Evolutionary conservation across 2,888 invertebrate species (phyloP), one percentile per base, ranked within the genome.

Genomic region (Perdita meconis): DNA sequence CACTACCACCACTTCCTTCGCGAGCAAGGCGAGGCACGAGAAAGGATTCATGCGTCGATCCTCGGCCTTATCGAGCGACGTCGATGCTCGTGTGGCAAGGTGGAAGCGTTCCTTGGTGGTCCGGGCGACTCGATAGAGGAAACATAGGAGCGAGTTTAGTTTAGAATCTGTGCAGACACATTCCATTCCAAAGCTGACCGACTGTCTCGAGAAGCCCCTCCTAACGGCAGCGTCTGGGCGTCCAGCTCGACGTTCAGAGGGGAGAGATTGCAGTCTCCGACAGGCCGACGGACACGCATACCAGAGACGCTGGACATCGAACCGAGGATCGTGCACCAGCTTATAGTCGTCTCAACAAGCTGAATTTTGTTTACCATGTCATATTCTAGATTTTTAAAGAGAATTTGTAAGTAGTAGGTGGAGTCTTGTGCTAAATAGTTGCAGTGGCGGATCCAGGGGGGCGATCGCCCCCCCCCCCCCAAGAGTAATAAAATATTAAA

Each of bases 151-250:
- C 80, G 76, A 87, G 84, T 83, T 80, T 81, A 88, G 88, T 89
- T 88, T 88, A 86, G 89, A 92, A 92, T 92, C 90, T 86, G 89
- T 89, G 90, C 90, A 86, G 90, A 87, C 90, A 85, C 91, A 92
- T 91, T 92, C 91, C 91, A 91, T 90, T 87, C 89, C 88, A 68
- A 76, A 76, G 88, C 87, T 89, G 89, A 90, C 90, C 90, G 86
- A 83, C 80, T 82, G 78, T 75, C 78, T 69, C 67, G 74, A 56
- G 70, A 59, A 70, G 80, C 67, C 78, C 85, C 84, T 83, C 74
- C 81, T 82, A 84, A 78, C 83, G 80, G 78, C 76, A 73, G 86
- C 87, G 88, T 90, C 88, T 91, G 88, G 84, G 83, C 83, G 89
- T 90, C 91, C 90, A 86, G 87, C 87, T 92, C 92, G 87, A 88